Conservation (phyloP, 2,113 vertebrate species). For the Cepphus grylle region DNA sequence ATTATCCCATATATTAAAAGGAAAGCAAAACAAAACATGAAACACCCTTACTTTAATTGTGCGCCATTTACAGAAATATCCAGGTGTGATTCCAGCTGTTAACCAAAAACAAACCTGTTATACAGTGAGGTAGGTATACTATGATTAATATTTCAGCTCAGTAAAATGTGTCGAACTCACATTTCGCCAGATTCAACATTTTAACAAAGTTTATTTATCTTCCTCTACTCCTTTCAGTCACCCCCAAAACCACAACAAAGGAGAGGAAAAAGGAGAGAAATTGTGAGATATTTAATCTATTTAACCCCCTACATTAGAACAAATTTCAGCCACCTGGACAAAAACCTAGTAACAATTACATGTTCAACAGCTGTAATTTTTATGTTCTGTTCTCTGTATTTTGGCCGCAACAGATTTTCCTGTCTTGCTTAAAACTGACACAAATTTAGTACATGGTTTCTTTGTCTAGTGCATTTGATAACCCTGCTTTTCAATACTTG, state of each 20-base stretch:
- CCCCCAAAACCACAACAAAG: not conserved
- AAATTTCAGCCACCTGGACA: not conserved
- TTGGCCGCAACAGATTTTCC: not conserved
- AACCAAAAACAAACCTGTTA: not conserved
- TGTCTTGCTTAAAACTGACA: not conserved
- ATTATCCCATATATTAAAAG: not conserved
- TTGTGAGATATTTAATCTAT: not conserved
- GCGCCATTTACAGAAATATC: slow-evolving; percentile 70
- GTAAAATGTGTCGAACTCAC: not conserved
- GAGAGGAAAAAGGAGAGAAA: too few species aligned
- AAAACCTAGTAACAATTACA: not conserved
- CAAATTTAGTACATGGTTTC: not conserved
- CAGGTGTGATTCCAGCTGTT: slow-evolving; percentile 76
- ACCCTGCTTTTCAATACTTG: not conserved
- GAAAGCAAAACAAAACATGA: not conserved
- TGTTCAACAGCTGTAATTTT: not conserved
- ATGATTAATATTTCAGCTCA: not conserved
- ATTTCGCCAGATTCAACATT: not conserved
- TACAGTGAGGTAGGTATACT: not conserved
- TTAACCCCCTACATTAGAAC: not conserved
- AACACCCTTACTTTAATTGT: slow-evolving; percentile 63
- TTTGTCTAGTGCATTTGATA: not conserved
- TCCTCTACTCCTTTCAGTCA: not conserved
- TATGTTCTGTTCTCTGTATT: not conserved
- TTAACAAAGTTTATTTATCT: not conserved